Evolutionary conservation across 2,113 vertebrate species (phyloP).

Genomic region (Eudyptes chrysolophus): DNA sequence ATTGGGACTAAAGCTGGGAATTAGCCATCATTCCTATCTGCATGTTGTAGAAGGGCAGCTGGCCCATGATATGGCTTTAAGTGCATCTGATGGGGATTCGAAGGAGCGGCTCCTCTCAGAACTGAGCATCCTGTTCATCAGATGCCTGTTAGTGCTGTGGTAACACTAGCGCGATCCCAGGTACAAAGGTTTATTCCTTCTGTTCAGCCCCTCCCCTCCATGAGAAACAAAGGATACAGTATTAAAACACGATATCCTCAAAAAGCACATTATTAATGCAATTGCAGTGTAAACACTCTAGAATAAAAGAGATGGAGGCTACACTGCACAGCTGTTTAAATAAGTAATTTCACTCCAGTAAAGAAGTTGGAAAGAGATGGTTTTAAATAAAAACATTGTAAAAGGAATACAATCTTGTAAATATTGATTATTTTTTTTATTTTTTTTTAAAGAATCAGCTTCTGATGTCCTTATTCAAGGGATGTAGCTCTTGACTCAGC

Average conservation of each 20-base stretch:
- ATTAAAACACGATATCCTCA: neutral
- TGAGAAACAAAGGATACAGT: neutral
- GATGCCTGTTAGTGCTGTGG: neutral
- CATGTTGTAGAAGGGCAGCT: neutral
- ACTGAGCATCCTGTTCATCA: neutral
- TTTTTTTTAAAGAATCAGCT: neutral
- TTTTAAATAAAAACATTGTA: neutral
- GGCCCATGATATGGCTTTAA: neutral
- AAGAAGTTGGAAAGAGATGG: neutral
- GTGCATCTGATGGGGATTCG: neutral
- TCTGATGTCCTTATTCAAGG: neutral
- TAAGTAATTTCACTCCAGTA: neutral
- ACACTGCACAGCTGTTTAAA: neutral
- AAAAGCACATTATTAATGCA: neutral
- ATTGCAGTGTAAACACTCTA: neutral
- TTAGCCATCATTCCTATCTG: neutral
- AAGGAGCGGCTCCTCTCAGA: neutral
- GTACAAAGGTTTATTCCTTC: neutral
- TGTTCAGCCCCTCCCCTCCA: neutral
- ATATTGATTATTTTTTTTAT: neutral
- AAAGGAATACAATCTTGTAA: neutral
- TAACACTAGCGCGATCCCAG: neutral
- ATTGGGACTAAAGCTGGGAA: neutral
- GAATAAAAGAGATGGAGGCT: neutral
- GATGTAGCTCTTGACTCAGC: neutral